These are phyloP conservation scores for Rhinoraja longicauda DNA, from an alignment of 2,797 vertebrate species.

Conservation along the genomic window DNA sequence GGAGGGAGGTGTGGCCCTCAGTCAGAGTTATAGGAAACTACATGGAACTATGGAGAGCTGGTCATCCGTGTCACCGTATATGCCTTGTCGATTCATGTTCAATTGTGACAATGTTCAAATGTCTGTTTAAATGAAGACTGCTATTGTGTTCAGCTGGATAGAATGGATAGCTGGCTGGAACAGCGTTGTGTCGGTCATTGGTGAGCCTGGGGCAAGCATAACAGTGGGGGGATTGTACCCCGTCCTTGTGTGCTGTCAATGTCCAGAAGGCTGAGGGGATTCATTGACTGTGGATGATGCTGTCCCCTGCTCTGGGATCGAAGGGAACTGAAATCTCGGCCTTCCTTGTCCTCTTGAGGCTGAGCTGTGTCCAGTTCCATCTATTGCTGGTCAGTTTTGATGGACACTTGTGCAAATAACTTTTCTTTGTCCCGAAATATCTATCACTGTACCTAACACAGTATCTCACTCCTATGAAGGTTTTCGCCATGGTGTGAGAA, in stretches of 20 bases:
- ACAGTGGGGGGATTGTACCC: neutral
- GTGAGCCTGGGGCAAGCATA: neutral
- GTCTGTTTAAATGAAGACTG: neutral
- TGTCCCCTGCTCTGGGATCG: neutral
- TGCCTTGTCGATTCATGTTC: neutral
- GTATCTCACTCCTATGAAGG: conserved; percentile 26
- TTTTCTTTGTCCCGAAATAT: neutral
- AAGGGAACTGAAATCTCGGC: neutral
- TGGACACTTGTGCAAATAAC: neutral
- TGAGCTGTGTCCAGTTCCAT: neutral
- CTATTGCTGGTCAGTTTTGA: neutral
- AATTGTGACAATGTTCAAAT: neutral
- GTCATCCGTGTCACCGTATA: neutral
- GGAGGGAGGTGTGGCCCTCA: neutral
- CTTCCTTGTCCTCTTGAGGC: neutral
- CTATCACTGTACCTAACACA: neutral
- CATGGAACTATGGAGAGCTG: neutral
- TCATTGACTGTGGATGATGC: neutral
- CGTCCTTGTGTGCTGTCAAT: neutral
- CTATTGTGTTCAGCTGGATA: neutral
- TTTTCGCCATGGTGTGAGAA: neutral
- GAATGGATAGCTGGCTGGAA: conserved; percentile 1
- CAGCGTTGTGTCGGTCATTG: neutral
- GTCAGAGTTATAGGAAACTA: conserved; percentile 23
- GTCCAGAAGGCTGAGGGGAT: neutral